Conservation (phyloP, 2,888 invertebrate species). For the Mythimna lalbum region DNA sequence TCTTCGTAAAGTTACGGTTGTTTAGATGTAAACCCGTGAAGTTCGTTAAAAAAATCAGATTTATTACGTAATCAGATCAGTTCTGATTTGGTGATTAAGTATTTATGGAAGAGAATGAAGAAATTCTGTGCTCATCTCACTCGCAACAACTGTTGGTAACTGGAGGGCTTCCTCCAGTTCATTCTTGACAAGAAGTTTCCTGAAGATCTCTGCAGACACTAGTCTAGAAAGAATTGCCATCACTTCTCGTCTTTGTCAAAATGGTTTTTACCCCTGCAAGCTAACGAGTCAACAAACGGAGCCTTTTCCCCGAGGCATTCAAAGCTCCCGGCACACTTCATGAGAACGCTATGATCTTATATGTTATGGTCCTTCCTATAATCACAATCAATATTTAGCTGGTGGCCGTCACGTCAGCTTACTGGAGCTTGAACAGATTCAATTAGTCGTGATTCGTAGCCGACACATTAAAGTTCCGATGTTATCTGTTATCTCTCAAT, state of each 20-base stretch:
- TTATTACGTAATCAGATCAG: slow-evolving; percentile 27
- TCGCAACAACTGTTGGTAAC: too few species aligned
- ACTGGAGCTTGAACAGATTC: slow-evolving; percentile 34
- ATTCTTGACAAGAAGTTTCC: background rate
- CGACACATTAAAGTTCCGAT: slow-evolving; percentile 55
- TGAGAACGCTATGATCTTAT: slow-evolving; percentile 35
- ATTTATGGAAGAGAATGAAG: background rate
- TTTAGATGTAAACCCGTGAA: slow-evolving; percentile 24
- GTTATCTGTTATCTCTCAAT: slow-evolving; percentile 60
- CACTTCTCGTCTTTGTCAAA: background rate
- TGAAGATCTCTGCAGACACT: background rate
- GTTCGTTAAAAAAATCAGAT: slow-evolving; percentile 19
- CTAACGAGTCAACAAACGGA: background rate
- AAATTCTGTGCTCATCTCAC: too few species aligned
- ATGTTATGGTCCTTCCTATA: background rate
- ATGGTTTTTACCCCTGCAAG: background rate
- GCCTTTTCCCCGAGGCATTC: background rate
- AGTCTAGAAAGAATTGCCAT: background rate
- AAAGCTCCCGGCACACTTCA: background rate
- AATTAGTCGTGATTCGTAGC: slow-evolving; percentile 47
- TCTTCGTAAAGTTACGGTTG: slow-evolving; percentile 37
- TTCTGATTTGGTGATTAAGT: background rate
- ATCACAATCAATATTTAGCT: slow-evolving; percentile 18
- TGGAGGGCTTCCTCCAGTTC: background rate
- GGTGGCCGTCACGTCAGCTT: slow-evolving; percentile 38